These are phyloP conservation scores for Gallinago jamesoni DNA, from an alignment of 2,113 vertebrate genomes.

Conservation along the genomic window DNA sequence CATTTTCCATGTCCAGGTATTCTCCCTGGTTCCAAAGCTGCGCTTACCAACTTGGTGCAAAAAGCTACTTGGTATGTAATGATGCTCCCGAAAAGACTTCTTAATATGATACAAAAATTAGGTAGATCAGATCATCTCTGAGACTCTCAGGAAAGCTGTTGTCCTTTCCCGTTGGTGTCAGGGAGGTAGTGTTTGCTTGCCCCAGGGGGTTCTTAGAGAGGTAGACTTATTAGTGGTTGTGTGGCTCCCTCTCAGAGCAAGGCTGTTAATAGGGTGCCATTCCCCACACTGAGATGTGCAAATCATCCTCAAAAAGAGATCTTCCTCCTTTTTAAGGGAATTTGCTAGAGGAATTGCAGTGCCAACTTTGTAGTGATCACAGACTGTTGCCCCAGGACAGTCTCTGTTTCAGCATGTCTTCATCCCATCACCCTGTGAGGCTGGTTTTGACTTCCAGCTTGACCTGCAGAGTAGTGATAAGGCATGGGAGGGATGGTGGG, in stretches of 20 bases:
- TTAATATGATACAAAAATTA: not conserved
- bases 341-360: not conserved
- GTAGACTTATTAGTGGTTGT: not conserved
- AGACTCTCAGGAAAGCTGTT: not conserved
- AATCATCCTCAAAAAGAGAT: not conserved
- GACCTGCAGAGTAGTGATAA: not conserved
- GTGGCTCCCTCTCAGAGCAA: not conserved
- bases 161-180: not conserved
- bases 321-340: not conserved
- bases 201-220: not conserved
- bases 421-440: not conserved
- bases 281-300: not conserved
- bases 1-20: not conserved
- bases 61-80: not conserved
- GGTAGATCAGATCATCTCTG: not conserved
- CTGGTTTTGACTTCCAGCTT: not conserved
- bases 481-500: fast-evolving
- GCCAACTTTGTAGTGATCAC: not conserved
- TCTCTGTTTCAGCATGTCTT: not conserved
- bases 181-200: not conserved
- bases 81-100: not conserved
- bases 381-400: not conserved
- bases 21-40: not conserved
- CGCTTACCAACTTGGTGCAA: not conserved
- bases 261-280: not conserved